Base-by-base conservation (phyloP, 2,113 vertebrate genomes). In the Platycercus adscitus region DNA sequence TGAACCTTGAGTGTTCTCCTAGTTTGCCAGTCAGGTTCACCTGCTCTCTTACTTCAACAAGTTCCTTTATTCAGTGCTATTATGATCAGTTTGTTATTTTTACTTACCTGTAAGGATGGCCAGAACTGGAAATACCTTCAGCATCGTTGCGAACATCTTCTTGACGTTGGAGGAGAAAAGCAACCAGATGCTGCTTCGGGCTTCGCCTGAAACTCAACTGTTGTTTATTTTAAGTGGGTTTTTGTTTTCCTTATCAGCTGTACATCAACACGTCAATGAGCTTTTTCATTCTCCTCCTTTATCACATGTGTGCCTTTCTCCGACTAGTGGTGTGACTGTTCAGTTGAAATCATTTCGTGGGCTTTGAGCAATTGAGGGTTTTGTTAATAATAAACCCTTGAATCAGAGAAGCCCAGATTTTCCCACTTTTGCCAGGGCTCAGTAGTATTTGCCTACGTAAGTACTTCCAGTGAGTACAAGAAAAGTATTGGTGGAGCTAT, bases 91-190 rank as follows among this genome's bases (percentile, higher is more conserved):
- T 89, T 84, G 24, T 81, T 70, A 23, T 56, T 71, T 95, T 96
- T 96, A 98, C 97, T 96, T 97, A 98, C 97, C 97, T 96, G 93
- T 66, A 33, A 98, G 43, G 35, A 86, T 23, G 21, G 78, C 86
- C 55, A 97, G 47, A 70, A 97, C 2, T 29, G 89, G 69, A 47
- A 97, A 31, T 53, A 95, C 73, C 86, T 80, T 94, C 91, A 98
- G 77, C 92, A 95, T 88, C 1, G 6, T 43, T 24, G 43, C 76
- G n/a, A 78, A 52, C 87, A 61, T 58, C 41, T 70, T 69, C 88
- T 56, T 56, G 44, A 55, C 0, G 21, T 5, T 81, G 37, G 46
- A 56, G 69, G 77, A 90, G 86, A 58, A 89, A 24, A 73, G 73
- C 66, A 47, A 60, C 13, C 93, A 91, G 91, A 31, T 90, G 88